Evolutionary conservation across 2,797 vertebrate species (phyloP), one percentile per base, ranked within the genome.

Genomic region (Cercopithecus diana): DNA sequence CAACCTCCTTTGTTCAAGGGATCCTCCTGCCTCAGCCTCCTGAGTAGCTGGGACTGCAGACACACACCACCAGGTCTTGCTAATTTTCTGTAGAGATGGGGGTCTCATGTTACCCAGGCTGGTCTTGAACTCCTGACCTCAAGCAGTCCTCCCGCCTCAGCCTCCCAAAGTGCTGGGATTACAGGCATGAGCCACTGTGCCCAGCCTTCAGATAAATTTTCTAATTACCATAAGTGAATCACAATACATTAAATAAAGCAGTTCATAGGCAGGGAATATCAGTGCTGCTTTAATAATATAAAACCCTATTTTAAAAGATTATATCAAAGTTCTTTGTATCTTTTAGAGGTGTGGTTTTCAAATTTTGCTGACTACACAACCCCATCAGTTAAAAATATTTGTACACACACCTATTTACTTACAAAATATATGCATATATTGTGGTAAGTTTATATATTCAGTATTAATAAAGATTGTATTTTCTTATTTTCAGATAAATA

Each of bases 281-380:
- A 67, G 84, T 45, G 36, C 52, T 89, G 82, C 28, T 88, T 79
- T 85, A 94, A 88, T 67, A 82, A 17, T 39, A 88, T 48, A 67
- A 72, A 41, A 85, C 41, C 28, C 55, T 95, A 81, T 33, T 85
- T 94, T 93, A 96, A 88, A 93, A 81, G 14, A 91, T 41, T 61
- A 15, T 50, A 64, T 77, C 17, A 64, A 57, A 45, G n/a, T 82
- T 77, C 36, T 84, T 24, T 88, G 7, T 93, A 14, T 77, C 43
- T 89, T 82, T 92, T 52, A 93, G 52, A 86, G 76, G 11, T 67
- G 22, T 91, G 12, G 24, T 39, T 88, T 97, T 88, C 82, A 87
- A 80, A 72, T 39, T 90, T 22, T 58, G 36, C 67, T 97, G 75
- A 75, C 79, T 84, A 75, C 22, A 83, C 13, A 90, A 85, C 17